Percentiles rank a stretch among this genome's conserved stretches.
Evolutionary conservation across 2,888 invertebrate species (phyloP).

Genomic region (Catocala fraxini): DNA sequence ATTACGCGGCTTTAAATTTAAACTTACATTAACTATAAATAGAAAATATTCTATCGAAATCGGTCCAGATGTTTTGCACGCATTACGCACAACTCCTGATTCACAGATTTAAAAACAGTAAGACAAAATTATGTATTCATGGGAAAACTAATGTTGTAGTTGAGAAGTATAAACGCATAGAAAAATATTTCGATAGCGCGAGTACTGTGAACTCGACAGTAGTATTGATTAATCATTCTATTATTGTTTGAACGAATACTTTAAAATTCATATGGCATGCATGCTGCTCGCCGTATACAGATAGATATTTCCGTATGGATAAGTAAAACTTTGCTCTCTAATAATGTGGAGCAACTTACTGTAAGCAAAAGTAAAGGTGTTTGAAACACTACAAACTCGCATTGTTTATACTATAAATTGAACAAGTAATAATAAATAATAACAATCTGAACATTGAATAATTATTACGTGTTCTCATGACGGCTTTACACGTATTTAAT

Average conservation of each 20-base stretch:
- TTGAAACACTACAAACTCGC: not conserved
- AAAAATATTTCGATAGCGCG: conserved; percentile 2
- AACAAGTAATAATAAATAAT: too few relatives aligned
- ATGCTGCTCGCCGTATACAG: conserved; percentile 16
- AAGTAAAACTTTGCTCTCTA: conserved; percentile 16
- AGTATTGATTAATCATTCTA: conserved; percentile 24
- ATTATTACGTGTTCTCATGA: too few relatives aligned
- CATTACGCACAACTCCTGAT: conserved; percentile 9
- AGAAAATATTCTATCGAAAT: conserved; percentile 11
- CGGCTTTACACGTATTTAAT: too few relatives aligned
- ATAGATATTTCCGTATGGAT: conserved; percentile 30
- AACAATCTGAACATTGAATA: too few relatives aligned
- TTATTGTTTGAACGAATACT: conserved; percentile 26
- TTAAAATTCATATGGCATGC: conserved; percentile 24
- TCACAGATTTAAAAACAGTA: conserved; percentile 3
- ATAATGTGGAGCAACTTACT: conserved; percentile 2
- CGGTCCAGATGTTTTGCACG: conserved; percentile 15
- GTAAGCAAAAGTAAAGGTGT: not conserved
- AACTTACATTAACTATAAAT: conserved; percentile 6
- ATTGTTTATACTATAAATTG: too few relatives aligned
- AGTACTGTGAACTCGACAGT: conserved; percentile 4
- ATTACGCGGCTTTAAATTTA: not conserved
- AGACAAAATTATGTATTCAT: conserved; percentile 1
- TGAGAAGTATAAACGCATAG: not conserved
- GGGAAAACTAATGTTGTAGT: not conserved